phyloP scores from a whole-genome alignment of 37 sponge, comb jelly and placozoan genomes.

The Dysidea cf. avara region DNA sequence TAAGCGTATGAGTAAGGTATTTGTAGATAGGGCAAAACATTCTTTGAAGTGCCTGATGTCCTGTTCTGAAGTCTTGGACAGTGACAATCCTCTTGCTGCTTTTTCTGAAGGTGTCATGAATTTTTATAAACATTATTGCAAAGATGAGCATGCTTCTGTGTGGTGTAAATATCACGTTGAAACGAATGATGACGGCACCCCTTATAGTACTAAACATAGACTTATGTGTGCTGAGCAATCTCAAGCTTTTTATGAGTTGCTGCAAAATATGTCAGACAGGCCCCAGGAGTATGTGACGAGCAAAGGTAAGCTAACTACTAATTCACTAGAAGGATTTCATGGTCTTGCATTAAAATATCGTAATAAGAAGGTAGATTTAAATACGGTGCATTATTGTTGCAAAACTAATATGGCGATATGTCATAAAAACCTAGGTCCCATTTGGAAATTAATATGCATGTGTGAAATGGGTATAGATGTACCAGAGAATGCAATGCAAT shows the following conservation, averaged over 20 bases:
- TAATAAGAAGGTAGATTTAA: not conserved
- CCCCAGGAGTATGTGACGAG: constrained; percentile 8
- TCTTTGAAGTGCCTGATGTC: constrained; percentile 33
- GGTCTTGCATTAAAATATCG: constrained; percentile 2
- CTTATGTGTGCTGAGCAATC: too few relatives aligned
- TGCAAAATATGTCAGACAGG: not conserved
- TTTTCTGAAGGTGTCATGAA: constrained; percentile 14
- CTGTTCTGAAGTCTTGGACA: not conserved
- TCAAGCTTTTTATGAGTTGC: not conserved
- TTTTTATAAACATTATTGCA: constrained; percentile 30
- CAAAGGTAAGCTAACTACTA: not conserved
- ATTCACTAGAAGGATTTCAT: constrained; percentile 5
- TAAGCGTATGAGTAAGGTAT: constrained; percentile 21
- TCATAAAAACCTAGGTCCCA: too few relatives aligned
- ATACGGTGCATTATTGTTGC: not conserved
- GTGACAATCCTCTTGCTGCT: constrained; percentile 6
- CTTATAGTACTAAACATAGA: too few relatives aligned
- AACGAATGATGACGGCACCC: too few relatives aligned
- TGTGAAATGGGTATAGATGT: too few relatives aligned
- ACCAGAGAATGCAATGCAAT: too few relatives aligned
- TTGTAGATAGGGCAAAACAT: constrained; percentile 8
- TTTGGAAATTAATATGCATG: too few relatives aligned
- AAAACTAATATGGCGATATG: constrained; percentile 10
- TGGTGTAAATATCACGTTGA: constrained; percentile 26
- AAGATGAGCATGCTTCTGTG: constrained; percentile 10